Evolutionary conservation across 1,140 invertebrate genomes (phyloP).

Genomic region (Lanistes nyassanus): DNA sequence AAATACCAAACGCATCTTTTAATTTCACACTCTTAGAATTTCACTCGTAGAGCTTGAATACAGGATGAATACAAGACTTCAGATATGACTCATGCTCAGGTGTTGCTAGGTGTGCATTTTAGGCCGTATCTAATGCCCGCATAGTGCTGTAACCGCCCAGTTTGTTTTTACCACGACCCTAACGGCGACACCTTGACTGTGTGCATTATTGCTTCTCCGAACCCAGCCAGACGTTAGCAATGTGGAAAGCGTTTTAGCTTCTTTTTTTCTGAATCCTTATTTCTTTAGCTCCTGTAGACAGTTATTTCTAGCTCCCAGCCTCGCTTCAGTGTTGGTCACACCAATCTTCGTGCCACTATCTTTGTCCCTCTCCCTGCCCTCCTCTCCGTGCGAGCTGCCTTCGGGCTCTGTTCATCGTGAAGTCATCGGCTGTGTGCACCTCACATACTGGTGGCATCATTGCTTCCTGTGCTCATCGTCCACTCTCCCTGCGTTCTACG

Average conservation of each 20-base stretch:
- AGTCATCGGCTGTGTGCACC: slow-evolving; percentile 39
- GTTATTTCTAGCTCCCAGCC: neutral
- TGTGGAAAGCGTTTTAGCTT: neutral
- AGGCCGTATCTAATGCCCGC: neutral
- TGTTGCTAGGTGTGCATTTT: no score
- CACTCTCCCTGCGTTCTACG: slow-evolving; percentile 35
- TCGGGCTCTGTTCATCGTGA: slow-evolving; percentile 13
- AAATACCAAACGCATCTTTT: neutral
- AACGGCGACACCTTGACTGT: neutral
- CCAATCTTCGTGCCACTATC: slow-evolving; percentile 32
- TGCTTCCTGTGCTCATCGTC: slow-evolving; percentile 29
- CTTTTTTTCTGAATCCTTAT: neutral
- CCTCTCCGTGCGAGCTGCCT: slow-evolving; percentile 1
- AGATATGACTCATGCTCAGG: neutral
- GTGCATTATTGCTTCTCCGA: neutral
- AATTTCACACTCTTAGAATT: neutral
- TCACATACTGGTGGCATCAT: slow-evolving; percentile 27
- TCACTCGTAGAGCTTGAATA: neutral
- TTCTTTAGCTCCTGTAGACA: neutral
- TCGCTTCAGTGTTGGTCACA: slow-evolving; percentile 47
- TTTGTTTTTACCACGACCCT: neutral
- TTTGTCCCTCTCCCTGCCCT: neutral
- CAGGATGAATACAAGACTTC: neutral
- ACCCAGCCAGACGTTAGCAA: neutral
- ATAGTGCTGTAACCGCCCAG: no score